A percentile compares a stretch with the other conserved stretches of the same genome.
phyloP scores from a whole-genome alignment of 2,797 vertebrate genomes.

The Tachyglossus aculeatus region DNA sequence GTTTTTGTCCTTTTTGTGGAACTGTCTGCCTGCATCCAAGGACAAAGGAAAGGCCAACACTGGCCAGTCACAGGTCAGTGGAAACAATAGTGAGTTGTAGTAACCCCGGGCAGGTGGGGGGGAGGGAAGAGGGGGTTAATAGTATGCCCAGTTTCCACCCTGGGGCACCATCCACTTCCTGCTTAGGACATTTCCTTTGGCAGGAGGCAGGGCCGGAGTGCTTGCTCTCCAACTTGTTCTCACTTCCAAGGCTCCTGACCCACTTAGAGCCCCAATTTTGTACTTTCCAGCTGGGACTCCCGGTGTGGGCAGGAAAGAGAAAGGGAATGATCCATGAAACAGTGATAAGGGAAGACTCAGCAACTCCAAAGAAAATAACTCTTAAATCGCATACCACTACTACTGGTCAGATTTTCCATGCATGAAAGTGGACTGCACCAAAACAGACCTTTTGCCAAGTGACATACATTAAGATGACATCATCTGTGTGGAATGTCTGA shows the following conservation, averaged over 20 bases:
- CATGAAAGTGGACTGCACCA: neutral
- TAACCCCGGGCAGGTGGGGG: no score
- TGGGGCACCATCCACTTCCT: slow-evolving; percentile 21
- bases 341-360: slow-evolving; percentile 36
- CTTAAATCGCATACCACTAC: neutral
- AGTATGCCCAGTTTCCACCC: slow-evolving; percentile 17
- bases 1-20: slow-evolving; percentile 70
- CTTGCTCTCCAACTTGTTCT: neutral
- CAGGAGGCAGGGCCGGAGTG: slow-evolving; percentile 6
- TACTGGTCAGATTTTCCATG: slow-evolving; percentile 32
- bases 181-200: slow-evolving; percentile 51
- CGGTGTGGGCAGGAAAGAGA: slow-evolving; percentile 19
- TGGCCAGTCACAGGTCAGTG: slow-evolving; percentile 33
- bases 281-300: slow-evolving; percentile 36
- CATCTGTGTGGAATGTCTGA: slow-evolving; percentile 45
- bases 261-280: slow-evolving; percentile 32
- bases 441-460: slow-evolving; percentile 18
- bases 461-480: slow-evolving; percentile 38
- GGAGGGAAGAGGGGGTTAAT: no score
- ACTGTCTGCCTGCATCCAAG: slow-evolving; percentile 54
- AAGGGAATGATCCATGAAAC: slow-evolving; percentile 26
- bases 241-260: slow-evolving; percentile 37
- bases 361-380: slow-evolving; percentile 29
- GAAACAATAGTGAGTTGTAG: slow-evolving; percentile 51
- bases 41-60: slow-evolving; percentile 62